Percentiles rank a stretch among this genome's conserved stretches.
Conservation (phyloP, 2,888 invertebrate species). For the Eretmocerus hayati region DNA sequence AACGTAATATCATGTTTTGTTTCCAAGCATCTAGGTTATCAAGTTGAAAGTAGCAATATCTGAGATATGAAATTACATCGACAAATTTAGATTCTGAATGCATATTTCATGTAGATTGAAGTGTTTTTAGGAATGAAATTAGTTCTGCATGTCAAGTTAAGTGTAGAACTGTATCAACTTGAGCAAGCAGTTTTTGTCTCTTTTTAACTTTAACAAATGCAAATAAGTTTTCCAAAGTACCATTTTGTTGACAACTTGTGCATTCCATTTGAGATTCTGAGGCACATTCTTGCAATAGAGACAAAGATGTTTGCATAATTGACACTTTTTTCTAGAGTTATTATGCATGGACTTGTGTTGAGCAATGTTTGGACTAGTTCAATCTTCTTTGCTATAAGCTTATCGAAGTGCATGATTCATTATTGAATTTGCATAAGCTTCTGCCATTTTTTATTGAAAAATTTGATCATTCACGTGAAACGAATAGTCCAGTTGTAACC, state of each 20-base stretch:
- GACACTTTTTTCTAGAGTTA: conserved; percentile 6
- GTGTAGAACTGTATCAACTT: conserved; percentile 6
- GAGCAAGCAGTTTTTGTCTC: conserved; percentile 10
- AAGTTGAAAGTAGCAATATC: conserved; percentile 2
- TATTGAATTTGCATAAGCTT: conserved; percentile 12
- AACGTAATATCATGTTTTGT: conserved; percentile 19
- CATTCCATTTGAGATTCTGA: too few species aligned
- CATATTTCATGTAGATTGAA: conserved; percentile 22
- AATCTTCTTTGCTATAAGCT: conserved; percentile 12
- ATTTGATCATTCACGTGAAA: conserved; percentile 13
- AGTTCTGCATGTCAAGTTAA: conserved; percentile 34
- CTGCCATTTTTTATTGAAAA: conserved; percentile 3
- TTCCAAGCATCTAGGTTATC: neutral
- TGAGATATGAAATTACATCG: conserved; percentile 19
- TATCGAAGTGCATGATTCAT: conserved; percentile 14
- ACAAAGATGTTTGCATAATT: conserved; percentile 14
- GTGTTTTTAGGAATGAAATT: conserved; percentile 25
- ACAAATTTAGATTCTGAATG: conserved; percentile 9
- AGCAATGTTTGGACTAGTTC: conserved; percentile 16
- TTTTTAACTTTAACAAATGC: neutral
- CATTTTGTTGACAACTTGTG: too few species aligned
- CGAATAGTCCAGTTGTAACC: too few species aligned
- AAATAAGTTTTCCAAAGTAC: neutral
- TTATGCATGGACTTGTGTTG: conserved; percentile 15
- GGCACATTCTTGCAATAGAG: too few species aligned